A percentile compares a stretch with the other conserved stretches of the same genome.
Evolutionary conservation across 2,797 vertebrate genomes (phyloP).

Genomic region (Orestias chungarensis): DNA sequence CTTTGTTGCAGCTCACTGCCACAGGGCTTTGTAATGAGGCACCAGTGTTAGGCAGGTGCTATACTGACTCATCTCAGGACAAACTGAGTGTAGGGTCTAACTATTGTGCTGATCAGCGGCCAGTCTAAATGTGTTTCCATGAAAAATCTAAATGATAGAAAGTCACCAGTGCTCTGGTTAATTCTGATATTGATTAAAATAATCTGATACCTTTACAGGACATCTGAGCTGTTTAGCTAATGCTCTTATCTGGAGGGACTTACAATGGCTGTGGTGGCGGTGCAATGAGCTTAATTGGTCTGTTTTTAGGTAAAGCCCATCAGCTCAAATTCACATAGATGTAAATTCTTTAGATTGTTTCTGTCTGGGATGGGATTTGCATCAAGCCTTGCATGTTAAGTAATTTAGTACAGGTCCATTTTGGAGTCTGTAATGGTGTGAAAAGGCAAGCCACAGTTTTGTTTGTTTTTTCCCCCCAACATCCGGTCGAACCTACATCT

Average conservation of each 20-base stretch:
- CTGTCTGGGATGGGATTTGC: constrained; percentile 35
- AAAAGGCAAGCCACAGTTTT: constrained; percentile 14
- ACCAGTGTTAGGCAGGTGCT: constrained; percentile 12
- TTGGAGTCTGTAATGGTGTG: constrained; percentile 22
- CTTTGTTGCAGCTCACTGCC: not conserved
- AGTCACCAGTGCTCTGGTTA: constrained; percentile 18
- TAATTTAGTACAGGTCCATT: constrained; percentile 29
- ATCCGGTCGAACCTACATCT: not conserved
- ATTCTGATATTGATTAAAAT: constrained; percentile 42
- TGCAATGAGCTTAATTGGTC: constrained; percentile 41
- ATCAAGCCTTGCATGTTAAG: not conserved
- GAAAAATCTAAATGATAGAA: constrained; percentile 19
- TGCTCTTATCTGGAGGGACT: constrained; percentile 58
- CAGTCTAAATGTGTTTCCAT: constrained; percentile 6
- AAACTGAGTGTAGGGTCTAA: constrained; percentile 30
- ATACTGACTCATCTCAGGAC: constrained; percentile 46
- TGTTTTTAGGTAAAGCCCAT: constrained; percentile 31
- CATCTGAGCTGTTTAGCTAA: constrained; percentile 54
- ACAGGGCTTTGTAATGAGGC: not conserved
- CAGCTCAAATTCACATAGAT: constrained; percentile 16
- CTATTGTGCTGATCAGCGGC: constrained; percentile 6
- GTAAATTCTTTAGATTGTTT: constrained; percentile 38
- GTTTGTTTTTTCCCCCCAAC: not conserved
- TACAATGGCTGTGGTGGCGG: constrained; percentile 26
- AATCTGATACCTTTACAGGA: constrained; percentile 45